phyloP scores from a whole-genome alignment of 1,140 invertebrate species.

The Protaetia brevitarsis region DNA sequence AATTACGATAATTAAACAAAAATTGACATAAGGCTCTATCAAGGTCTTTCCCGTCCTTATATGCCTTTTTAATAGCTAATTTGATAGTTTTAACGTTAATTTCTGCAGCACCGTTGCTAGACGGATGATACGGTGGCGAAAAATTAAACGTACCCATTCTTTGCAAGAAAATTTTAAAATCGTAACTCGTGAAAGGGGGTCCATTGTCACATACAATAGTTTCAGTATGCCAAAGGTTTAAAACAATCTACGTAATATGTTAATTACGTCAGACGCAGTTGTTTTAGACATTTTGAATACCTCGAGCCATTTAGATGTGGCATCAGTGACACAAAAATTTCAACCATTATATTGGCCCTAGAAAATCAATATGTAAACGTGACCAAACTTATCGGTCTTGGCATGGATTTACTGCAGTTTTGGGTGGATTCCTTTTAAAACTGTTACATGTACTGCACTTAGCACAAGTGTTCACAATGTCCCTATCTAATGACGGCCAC shows the following conservation, averaged over 20 bases:
- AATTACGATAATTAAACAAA: conserved; percentile 20
- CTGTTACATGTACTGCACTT: conserved; percentile 18
- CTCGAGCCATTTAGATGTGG: background rate
- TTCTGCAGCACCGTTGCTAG: conserved; percentile 39
- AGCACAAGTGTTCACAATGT: conserved; percentile 14
- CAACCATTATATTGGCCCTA: background rate
- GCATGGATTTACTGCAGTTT: background rate
- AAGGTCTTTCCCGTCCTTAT: no score
- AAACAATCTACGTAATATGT: conserved; percentile 22
- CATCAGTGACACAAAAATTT: conserved; percentile 10
- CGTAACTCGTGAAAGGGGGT: conserved; percentile 30
- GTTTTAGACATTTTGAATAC: background rate
- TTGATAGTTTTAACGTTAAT: conserved; percentile 42
- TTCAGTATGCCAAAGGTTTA: conserved; percentile 7
- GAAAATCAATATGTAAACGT: conserved; percentile 11
- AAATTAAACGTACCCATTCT: conserved; percentile 35
- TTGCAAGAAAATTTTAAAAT: conserved; percentile 35
- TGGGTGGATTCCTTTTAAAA: background rate
- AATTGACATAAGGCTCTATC: no score
- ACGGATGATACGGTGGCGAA: conserved; percentile 32
- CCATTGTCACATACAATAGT: conserved; percentile 32
- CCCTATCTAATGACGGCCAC: conserved; percentile 23
- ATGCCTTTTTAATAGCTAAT: no score
- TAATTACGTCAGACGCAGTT: background rate
- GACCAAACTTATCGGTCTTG: background rate